phyloP scores from a whole-genome alignment of 1,140 invertebrate species.

The Octopus bimaculoides region DNA sequence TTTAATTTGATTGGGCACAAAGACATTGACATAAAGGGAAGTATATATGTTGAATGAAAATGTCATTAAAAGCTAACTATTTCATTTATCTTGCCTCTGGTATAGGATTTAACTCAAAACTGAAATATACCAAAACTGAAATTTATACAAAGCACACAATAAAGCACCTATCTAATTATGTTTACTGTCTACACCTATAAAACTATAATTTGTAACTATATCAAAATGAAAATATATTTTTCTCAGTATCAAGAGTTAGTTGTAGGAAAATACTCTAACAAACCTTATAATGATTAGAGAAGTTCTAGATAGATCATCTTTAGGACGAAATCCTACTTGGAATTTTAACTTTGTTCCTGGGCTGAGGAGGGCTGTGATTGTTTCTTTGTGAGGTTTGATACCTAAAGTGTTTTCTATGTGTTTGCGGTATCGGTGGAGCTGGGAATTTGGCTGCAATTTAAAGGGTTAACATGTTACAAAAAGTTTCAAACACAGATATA shows the following conservation, averaged over 20 bases:
- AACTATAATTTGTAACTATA: neutral
- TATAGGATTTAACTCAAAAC: too few species aligned
- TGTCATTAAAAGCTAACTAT: too few species aligned
- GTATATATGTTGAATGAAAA: too few species aligned
- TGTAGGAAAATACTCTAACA: slow-evolving; percentile 9
- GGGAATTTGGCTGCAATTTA: slow-evolving; percentile 38
- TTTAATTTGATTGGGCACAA: too few species aligned
- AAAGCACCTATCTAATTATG: too few species aligned
- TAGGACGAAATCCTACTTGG: slow-evolving; percentile 60
- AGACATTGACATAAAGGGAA: too few species aligned
- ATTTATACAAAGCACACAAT: too few species aligned
- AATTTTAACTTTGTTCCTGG: slow-evolving; percentile 59
- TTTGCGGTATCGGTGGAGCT: slow-evolving; percentile 55
- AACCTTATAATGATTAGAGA: slow-evolving; percentile 61
- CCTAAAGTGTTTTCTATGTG: slow-evolving; percentile 57
- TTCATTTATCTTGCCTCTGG: too few species aligned
- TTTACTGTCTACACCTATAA: neutral
- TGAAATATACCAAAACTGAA: too few species aligned
- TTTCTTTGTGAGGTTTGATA: slow-evolving; percentile 53
- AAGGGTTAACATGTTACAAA: too few species aligned
- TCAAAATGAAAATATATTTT: too few species aligned
- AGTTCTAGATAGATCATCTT: slow-evolving; percentile 58
- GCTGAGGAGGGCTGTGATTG: slow-evolving; percentile 59
- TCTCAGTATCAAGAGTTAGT: too few species aligned
- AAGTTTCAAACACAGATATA: neutral